Evolutionary conservation across 2,797 vertebrate genomes (phyloP), one percentile per base, ranked within the genome.

Genomic region (Tamandua tetradactyla): DNA sequence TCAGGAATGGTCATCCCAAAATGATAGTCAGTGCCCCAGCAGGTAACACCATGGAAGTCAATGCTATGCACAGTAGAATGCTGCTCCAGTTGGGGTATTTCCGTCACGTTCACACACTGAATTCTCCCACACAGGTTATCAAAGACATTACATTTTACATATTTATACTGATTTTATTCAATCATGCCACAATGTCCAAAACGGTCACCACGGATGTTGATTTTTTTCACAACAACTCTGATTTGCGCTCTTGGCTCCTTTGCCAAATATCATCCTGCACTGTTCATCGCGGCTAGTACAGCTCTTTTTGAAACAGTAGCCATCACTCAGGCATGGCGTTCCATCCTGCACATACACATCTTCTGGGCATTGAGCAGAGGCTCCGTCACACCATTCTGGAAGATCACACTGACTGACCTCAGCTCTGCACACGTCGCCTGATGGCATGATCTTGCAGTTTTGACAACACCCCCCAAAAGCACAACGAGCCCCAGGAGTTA

Each of bases 301-400:
- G 68, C 92, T 97, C 71, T 97, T 97, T 76, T 3, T 61, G 95
- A 97, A 98, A 87, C 97, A 98, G 6, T 97, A 97, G 85, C 91
- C 66, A 47, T 32, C 87, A 4, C 64, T 44, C 52, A 84, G 0
- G 52, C 98, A 98, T 32, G 91, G 96, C 2, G 95, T 7, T 78
- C 97, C 97, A 78, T 98, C 97, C 66, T 98, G 97, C 14, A 97
- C 0, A 1, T 97, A 95, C 3, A 95, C 13, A 1, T 98, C 97
- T 8, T 32, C 27, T 0, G 92, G 97, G 85, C 98, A 98, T 76
- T 7, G 5, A 20, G 92, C 25, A 3, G 97, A 98, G 83, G 49
- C 87, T 27, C 97, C 98, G 25, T 93, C 90, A 83, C 98, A 98
- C 12, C 97, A 98, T 74, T 98, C 98, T 2, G 97, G 97, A 93